phyloP scores from a whole-genome alignment of 2,888 invertebrate genomes.

The Spilosoma lubricipeda region DNA sequence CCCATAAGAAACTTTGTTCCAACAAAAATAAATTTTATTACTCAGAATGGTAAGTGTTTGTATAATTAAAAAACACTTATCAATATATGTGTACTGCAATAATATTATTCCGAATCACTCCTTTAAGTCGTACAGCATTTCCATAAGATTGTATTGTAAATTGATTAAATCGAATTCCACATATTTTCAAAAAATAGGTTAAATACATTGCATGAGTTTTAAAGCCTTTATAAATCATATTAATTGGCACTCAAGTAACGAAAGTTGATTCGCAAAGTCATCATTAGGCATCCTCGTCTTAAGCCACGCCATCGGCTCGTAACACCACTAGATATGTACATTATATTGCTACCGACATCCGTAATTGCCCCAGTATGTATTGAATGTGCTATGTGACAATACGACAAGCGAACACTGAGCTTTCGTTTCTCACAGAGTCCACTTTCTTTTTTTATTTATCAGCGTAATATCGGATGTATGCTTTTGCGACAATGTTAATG shows the following conservation, averaged over 20 bases:
- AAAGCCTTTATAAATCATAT: neutral
- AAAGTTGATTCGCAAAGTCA: conserved; percentile 13
- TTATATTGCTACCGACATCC: conserved; percentile 17
- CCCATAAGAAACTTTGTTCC: too few species aligned
- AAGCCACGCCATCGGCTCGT: neutral
- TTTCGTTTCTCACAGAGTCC: conserved; percentile 27
- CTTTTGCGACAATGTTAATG: conserved; percentile 25
- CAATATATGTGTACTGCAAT: neutral
- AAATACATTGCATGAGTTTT: too few species aligned
- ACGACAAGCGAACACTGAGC: conserved; percentile 12
- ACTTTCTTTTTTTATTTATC: conserved; percentile 28
- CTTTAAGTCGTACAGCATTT: neutral
- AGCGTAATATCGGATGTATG: conserved; percentile 23
- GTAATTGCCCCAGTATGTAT: conserved; percentile 18
- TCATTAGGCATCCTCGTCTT: conserved; percentile 11
- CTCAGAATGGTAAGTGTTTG: too few species aligned
- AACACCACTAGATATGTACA: neutral
- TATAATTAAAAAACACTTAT: neutral
- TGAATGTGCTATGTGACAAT: conserved; percentile 22
- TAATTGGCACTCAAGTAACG: conserved; percentile 2
- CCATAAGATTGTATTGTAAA: neutral
- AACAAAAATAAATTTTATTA: too few species aligned
- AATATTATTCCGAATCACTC: neutral
- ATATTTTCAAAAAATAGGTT: too few species aligned
- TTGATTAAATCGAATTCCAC: neutral